Conservation (phyloP, 1,140 invertebrate genomes). For the Hyles vespertilio region DNA sequence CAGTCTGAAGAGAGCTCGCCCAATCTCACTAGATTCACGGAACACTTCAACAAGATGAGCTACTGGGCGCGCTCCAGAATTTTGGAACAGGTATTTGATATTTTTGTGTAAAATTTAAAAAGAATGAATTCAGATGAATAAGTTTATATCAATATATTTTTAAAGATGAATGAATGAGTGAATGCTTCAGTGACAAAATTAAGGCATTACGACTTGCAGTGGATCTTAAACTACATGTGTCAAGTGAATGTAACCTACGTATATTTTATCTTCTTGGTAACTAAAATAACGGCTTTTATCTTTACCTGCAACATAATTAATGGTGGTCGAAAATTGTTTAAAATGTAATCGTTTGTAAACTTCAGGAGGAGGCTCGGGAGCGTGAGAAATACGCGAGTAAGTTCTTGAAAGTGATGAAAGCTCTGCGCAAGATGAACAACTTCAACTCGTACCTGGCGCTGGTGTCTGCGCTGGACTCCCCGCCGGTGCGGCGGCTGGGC, state of each 20-base stretch:
- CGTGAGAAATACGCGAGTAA: conserved; percentile 97
- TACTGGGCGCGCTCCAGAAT: conserved; percentile 91
- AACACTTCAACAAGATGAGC: conserved; percentile 99
- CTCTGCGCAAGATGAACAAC: conserved; percentile 97
- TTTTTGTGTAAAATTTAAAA: neutral
- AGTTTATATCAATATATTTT: too few relatives aligned
- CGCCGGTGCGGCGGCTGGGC: conserved; percentile 94
- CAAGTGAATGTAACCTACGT: too few relatives aligned
- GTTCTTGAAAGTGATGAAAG: conserved; percentile 99
- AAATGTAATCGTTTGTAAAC: neutral
- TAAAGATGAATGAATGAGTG: too few relatives aligned
- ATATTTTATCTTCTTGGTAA: too few relatives aligned
- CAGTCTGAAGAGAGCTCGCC: conserved; percentile 98
- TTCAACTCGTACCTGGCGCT: conserved; percentile 99
- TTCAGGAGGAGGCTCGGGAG: conserved; percentile 87
- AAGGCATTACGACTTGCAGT: too few relatives aligned
- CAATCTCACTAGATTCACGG: conserved; percentile 97
- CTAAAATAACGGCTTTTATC: too few relatives aligned
- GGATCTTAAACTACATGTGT: too few relatives aligned
- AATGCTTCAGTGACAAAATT: too few relatives aligned
- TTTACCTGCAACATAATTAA: too few relatives aligned
- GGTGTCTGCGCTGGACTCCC: conserved; percentile 96
- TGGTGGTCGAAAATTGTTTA: too few relatives aligned
- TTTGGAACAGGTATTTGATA: conserved; percentile 70
- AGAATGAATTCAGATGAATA: too few relatives aligned